These are phyloP conservation scores for Liopterus haemorrhoidalis DNA, from an alignment of 2,888 invertebrate species.

Conservation along the genomic window DNA sequence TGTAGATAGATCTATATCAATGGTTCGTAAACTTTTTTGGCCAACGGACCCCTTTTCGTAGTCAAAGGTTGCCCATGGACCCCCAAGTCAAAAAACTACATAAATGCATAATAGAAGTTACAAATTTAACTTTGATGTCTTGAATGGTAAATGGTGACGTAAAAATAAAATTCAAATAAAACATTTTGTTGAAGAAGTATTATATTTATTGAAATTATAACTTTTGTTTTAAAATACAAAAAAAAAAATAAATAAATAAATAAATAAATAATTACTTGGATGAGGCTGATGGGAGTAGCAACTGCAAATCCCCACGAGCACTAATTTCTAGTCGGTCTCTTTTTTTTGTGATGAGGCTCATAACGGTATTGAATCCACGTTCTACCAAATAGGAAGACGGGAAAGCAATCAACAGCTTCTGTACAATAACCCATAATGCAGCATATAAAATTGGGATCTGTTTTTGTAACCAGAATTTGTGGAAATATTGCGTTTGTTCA, in stretches of 20 bases:
- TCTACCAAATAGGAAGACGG: constrained; percentile 26
- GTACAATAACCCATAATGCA: constrained; percentile 27
- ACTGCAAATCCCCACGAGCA: constrained; percentile 15
- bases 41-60: neutral
- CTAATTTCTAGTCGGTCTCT: constrained; percentile 20
- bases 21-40: too few relatives aligned
- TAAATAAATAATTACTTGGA: constrained; percentile 10
- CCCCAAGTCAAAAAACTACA: constrained; percentile 2
- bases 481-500: too few relatives aligned
- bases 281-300: constrained; percentile 17
- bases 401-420: constrained; percentile 24
- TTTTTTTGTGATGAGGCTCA: constrained; percentile 24
- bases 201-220: constrained; percentile 13
- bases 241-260: too few relatives aligned
- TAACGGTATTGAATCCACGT: constrained; percentile 26
- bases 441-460: constrained; percentile 26
- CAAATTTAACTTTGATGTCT: constrained; percentile 11
- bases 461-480: constrained; percentile 26
- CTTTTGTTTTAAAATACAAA: constrained; percentile 13
- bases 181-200: constrained; percentile 9
- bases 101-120: constrained; percentile 12
- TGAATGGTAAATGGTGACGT: constrained; percentile 17
- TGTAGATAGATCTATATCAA: too few relatives aligned
- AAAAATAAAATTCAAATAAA: constrained; percentile 13
- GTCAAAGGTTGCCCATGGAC: neutral